phyloP scores from a whole-genome alignment of 2,797 vertebrate species.

The Borostomias antarcticus region DNA sequence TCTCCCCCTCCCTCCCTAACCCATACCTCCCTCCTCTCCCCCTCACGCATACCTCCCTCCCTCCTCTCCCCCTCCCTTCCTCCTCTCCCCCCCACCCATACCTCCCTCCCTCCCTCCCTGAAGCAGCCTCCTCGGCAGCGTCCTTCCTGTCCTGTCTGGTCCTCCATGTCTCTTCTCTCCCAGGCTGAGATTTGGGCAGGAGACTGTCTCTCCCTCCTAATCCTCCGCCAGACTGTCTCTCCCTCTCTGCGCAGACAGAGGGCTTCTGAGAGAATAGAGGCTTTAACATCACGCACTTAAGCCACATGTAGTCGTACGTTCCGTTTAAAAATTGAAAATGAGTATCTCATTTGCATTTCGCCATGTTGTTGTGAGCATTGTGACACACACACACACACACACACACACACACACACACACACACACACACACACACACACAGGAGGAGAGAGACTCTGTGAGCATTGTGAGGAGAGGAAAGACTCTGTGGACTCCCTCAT shows the following conservation, averaged over 20 bases:
- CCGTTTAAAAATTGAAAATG: background rate
- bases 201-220: constrained; percentile 75
- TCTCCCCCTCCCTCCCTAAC: too few species aligned
- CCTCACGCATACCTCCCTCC: too few species aligned
- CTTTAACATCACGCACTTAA: background rate
- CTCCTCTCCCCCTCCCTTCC: too few species aligned
- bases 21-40: too few species aligned
- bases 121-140: constrained; percentile 83
- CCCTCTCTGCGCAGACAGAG: constrained; percentile 64
- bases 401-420: too few species aligned
- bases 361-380: background rate
- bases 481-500: background rate
- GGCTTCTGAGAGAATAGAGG: constrained; percentile 45
- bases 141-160: constrained; percentile 76
- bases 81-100: too few species aligned
- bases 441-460: too few species aligned
- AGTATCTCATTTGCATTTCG: background rate
- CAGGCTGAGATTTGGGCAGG: constrained; percentile 74
- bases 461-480: too few species aligned
- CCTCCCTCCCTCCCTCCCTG: too few species aligned
- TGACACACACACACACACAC: too few species aligned
- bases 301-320: background rate
- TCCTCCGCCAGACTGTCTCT: constrained; percentile 71
- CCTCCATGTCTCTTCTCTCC: constrained; percentile 57
- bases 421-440: too few species aligned